Conservation (phyloP, 1,140 invertebrate genomes). For the Drosophila prosaltans region DNA sequence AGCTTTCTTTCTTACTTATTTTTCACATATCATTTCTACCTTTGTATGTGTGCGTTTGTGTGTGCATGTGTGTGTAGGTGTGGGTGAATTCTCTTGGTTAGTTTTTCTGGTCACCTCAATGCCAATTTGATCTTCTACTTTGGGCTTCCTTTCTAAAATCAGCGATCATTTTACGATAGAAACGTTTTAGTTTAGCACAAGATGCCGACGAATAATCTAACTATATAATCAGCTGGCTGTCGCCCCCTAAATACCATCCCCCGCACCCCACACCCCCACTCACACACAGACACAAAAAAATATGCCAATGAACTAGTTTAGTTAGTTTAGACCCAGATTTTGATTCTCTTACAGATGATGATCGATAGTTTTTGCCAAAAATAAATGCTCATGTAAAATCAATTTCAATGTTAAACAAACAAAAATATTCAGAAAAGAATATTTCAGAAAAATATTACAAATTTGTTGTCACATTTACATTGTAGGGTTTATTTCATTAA, state of each 20-base stretch:
- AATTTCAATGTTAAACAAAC: slow-evolving; percentile 30
- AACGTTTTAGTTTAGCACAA: slow-evolving; percentile 11
- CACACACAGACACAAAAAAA: background rate
- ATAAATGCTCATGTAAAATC: slow-evolving; percentile 34
- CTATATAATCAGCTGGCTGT: slow-evolving; percentile 7
- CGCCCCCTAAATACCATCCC: background rate
- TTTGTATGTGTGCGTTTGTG: slow-evolving; percentile 14
- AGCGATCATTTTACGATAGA: slow-evolving; percentile 47
- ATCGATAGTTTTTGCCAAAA: slow-evolving; percentile 28
- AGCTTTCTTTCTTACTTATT: slow-evolving; percentile 60
- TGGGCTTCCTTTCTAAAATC: slow-evolving; percentile 30
- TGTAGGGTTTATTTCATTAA: slow-evolving; percentile 16
- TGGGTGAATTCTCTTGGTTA: slow-evolving; percentile 61
- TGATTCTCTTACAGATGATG: slow-evolving; percentile 4
- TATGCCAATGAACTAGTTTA: slow-evolving; percentile 24
- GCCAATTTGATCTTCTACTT: slow-evolving; percentile 73
- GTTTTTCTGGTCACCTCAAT: slow-evolving; percentile 78
- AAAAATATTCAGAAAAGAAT: background rate
- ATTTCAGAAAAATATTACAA: slow-evolving; percentile 7
- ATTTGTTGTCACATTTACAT: slow-evolving; percentile 4
- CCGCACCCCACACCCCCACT: background rate
- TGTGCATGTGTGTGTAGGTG: slow-evolving; percentile 13
- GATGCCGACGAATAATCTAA: slow-evolving; percentile 10
- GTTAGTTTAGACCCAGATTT: slow-evolving; percentile 30
- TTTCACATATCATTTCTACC: slow-evolving; percentile 58